A percentile compares a stretch with the other conserved stretches of the same genome.
phyloP scores from a whole-genome alignment of 2,797 vertebrate species.

The Tangara arthus region DNA sequence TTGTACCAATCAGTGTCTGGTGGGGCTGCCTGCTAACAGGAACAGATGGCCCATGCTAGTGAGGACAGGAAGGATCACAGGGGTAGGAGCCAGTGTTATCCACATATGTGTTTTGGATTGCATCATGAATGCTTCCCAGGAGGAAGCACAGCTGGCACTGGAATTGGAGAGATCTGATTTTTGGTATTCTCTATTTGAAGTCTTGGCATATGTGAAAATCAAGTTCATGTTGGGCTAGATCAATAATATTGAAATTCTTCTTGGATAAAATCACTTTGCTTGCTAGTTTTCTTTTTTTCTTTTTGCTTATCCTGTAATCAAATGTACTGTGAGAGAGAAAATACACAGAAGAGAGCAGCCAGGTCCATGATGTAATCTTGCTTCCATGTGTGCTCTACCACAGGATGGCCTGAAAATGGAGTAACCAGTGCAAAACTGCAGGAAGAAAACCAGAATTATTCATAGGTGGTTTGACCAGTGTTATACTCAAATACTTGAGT shows the following conservation, averaged over 20 bases:
- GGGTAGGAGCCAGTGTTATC: neutral
- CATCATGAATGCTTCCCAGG: neutral
- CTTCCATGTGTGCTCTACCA: neutral
- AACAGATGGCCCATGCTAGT: conserved; percentile 12
- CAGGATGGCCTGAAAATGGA: conserved; percentile 12
- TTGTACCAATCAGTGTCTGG: neutral
- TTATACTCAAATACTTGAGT: neutral
- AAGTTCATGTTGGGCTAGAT: conserved; percentile 30
- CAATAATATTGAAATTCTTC: conserved; percentile 43
- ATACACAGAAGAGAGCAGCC: conserved; percentile 16
- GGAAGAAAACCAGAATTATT: neutral
- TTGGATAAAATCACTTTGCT: conserved; percentile 37
- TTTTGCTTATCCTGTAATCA: conserved; percentile 15
- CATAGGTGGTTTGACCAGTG: neutral
- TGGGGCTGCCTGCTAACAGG: conserved; percentile 17
- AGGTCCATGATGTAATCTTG: conserved; percentile 24
- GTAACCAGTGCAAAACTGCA: neutral
- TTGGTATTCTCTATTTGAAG: neutral
- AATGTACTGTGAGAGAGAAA: conserved; percentile 10
- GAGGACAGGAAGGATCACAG: conserved; percentile 3
- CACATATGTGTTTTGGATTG: neutral
- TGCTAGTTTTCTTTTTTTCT: neutral
- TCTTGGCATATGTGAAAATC: conserved; percentile 12
- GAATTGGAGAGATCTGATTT: neutral
- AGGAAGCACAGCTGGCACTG: conserved; percentile 3